A percentile compares a stretch with the other conserved stretches of the same genome.
Evolutionary conservation across 2,113 vertebrate species (phyloP).

Genomic region (Merops nubicus): DNA sequence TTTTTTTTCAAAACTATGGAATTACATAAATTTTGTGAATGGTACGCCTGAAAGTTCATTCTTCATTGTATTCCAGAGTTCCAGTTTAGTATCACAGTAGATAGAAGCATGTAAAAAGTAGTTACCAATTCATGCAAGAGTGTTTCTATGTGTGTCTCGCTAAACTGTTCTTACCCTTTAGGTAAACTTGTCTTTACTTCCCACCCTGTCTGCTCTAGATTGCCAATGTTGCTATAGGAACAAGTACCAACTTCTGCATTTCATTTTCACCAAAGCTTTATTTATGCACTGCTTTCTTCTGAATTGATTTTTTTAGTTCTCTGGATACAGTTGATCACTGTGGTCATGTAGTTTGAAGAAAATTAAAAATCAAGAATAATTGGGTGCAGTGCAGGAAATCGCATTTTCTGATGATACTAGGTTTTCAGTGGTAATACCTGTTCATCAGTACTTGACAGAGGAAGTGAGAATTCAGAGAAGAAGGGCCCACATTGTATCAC

Average conservation of each 20-base stretch:
- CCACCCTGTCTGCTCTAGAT: not conserved
- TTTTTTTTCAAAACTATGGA: not conserved
- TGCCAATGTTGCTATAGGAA: not conserved
- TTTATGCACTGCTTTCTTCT: not conserved
- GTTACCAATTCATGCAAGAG: not conserved
- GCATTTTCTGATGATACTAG: not conserved
- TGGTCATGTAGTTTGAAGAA: not conserved
- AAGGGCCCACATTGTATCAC: not conserved
- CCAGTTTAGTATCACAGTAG: not conserved
- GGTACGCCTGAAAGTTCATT: not conserved
- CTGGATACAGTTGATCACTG: not conserved
- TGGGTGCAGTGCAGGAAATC: not conserved
- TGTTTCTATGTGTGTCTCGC: not conserved
- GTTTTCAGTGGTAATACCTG: not conserved
- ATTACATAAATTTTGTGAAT: not conserved
- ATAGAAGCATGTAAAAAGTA: not conserved
- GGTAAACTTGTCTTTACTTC: not conserved
- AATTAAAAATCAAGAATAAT: not conserved
- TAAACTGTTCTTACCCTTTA: not conserved
- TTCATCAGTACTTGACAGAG: not conserved
- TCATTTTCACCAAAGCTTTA: not conserved
- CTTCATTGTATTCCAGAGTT: not conserved
- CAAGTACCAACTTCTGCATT: not conserved
- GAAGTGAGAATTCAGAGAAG: not conserved
- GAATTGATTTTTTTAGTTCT: not conserved